These are phyloP conservation scores for Sycophaga agraensis DNA, from an alignment of 1,140 invertebrate species.

Conservation along the genomic window DNA sequence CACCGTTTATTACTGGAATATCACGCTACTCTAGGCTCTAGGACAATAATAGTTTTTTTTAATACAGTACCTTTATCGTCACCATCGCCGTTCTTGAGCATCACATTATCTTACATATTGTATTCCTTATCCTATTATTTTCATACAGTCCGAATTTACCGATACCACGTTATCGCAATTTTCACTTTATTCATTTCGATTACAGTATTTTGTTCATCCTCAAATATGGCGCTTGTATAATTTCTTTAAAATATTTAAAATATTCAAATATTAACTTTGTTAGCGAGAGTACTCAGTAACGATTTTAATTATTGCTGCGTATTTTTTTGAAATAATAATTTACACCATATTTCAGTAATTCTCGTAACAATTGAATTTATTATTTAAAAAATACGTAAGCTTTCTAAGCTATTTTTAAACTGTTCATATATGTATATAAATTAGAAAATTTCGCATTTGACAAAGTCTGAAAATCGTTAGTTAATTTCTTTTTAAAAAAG, in stretches of 20 bases:
- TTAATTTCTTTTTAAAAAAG: no score
- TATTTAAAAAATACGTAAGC: no score
- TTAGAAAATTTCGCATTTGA: no score
- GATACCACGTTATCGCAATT: conserved; percentile 12
- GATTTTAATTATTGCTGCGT: no score
- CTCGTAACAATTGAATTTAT: no score
- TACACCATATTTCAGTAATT: no score
- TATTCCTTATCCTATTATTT: conserved; percentile 24
- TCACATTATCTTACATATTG: conserved; percentile 29
- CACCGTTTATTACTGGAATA: conserved; percentile 49
- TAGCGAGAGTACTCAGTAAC: background rate
- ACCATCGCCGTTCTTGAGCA: conserved; percentile 29
- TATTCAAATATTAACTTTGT: background rate
- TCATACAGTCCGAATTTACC: background rate
- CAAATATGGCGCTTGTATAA: conserved; percentile 4
- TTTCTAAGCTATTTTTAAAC: no score
- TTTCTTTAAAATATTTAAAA: conserved; percentile 3
- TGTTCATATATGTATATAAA: no score
- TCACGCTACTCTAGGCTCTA: conserved; percentile 45
- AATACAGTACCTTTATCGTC: conserved; percentile 47
- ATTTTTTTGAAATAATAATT: no score
- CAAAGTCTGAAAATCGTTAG: no score
- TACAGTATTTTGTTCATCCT: conserved; percentile 1
- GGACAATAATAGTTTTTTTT: conserved; percentile 43
- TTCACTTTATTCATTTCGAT: conserved; percentile 4